Base-by-base conservation (phyloP, 2,888 invertebrate genomes). In the Copidosoma aretas region DNA sequence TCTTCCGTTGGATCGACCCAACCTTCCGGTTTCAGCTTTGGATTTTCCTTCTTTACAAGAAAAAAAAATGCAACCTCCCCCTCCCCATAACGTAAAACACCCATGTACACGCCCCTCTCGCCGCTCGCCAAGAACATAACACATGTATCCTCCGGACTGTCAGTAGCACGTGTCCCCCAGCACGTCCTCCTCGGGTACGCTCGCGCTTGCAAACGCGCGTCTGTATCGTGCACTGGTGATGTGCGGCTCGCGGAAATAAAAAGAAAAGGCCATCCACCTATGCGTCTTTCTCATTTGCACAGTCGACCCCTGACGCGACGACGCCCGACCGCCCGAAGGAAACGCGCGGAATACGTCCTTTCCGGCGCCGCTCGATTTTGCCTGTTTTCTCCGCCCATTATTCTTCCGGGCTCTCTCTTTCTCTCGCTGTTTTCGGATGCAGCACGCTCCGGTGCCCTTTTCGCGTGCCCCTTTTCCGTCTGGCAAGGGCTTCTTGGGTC, bases 171-270 rank as follows among this genome's bases (percentile, higher is more conserved):
- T 61, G 60, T 56, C 5, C 17, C 15, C 17, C 19, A 22, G 22
- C 22, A 21, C 21, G 56, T 41, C 41, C 39, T 8, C 41, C 21
- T 32, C 57, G 49, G 39, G 24, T 24, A 41, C 10, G n/a, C 52
- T 19, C 21, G 57, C 57, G 25, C 49, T 21, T 56, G 5, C 17
- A 24, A 19, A 19, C 51, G 22, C 21, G 15, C 19, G 54, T 39
- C 39, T 21, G 10, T 39, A 21, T 32, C 57, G 49, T 24, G 24
- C 32, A 41, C 10, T 57, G 43, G 54, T 68, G 72, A 72, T 72
- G 67, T 65, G 70, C 67, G 54, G 63, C 59, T 15, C 43, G 59
- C 65, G 57, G 63, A 72, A 72, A 70, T 72, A 72, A 65, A 72
- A 72, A 60, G 60, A 65, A 72, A 72, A 60, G 60, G 66, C 68